Conservation (phyloP, 2,113 vertebrate species). For the Equus przewalskii region DNA sequence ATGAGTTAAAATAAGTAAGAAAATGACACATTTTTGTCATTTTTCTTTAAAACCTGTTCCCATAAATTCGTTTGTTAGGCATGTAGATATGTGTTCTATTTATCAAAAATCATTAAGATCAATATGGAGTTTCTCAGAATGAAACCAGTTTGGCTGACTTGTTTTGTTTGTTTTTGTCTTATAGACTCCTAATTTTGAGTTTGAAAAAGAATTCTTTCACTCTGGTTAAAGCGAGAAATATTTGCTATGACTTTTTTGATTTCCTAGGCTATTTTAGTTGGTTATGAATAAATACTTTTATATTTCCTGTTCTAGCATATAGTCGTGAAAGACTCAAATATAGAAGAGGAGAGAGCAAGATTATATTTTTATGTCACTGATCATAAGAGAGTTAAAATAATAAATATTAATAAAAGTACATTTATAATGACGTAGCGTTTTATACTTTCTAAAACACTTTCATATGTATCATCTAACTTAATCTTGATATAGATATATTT, state of each 20-base stretch:
- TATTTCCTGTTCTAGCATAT: not conserved
- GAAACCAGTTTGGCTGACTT: not conserved
- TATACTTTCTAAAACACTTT: not conserved
- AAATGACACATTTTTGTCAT: not conserved
- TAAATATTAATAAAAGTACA: constrained; percentile 2
- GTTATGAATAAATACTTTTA: not conserved
- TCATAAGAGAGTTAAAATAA: not conserved
- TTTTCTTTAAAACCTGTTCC: not conserved
- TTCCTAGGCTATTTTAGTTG: not conserved
- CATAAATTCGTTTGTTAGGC: not conserved
- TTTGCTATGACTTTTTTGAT: not conserved
- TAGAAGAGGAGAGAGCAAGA: not conserved
- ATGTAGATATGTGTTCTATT: not conserved
- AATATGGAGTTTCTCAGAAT: not conserved
- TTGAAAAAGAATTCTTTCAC: not conserved
- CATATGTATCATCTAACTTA: not conserved
- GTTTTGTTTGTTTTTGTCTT: not conserved
- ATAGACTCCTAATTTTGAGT: not conserved
- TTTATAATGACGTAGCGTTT: not conserved
- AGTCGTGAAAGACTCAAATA: not conserved
- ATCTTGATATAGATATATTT: not conserved
- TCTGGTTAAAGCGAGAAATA: not conserved
- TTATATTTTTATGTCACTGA: not conserved
- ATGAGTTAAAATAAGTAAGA: not conserved
- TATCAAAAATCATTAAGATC: not conserved